Conservation (phyloP, 2,113 vertebrate genomes). For the Paradoxurus hermaphroditus region DNA sequence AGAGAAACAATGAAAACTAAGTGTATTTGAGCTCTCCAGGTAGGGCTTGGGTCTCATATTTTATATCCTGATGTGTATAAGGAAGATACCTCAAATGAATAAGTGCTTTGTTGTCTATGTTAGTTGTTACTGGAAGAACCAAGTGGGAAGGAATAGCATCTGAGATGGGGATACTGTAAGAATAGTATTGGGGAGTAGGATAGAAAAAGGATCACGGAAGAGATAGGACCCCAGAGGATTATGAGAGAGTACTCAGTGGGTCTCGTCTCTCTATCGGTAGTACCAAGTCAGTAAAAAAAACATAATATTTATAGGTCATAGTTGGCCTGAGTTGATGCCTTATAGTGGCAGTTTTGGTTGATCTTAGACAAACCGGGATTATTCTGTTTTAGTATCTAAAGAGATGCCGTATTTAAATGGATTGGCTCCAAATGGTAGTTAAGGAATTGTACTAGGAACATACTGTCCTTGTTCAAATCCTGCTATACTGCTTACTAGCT, state of each 20-base stretch:
- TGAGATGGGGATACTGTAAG: background rate
- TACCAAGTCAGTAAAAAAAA: background rate
- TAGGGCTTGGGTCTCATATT: background rate
- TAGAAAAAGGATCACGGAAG: background rate
- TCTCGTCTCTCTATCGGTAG: background rate
- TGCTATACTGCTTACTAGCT: background rate
- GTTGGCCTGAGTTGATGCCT: background rate
- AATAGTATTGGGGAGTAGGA: background rate
- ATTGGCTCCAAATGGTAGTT: background rate
- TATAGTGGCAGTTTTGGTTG: background rate
- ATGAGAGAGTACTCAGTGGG: background rate
- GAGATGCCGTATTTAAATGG: background rate
- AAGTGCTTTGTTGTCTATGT: background rate
- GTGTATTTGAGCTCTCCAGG: background rate
- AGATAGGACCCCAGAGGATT: background rate
- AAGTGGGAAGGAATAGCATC: background rate
- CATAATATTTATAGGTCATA: background rate
- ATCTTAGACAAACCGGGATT: background rate
- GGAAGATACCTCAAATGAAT: background rate
- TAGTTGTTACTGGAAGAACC: background rate
- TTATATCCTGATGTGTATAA: background rate
- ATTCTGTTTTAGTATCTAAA: background rate
- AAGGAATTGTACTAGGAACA: background rate
- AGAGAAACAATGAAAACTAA: constrained; percentile 7
- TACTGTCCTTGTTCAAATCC: background rate